phyloP scores from a whole-genome alignment of 92 coral and sea anemone species.

The Pocillopora meandrina region DNA sequence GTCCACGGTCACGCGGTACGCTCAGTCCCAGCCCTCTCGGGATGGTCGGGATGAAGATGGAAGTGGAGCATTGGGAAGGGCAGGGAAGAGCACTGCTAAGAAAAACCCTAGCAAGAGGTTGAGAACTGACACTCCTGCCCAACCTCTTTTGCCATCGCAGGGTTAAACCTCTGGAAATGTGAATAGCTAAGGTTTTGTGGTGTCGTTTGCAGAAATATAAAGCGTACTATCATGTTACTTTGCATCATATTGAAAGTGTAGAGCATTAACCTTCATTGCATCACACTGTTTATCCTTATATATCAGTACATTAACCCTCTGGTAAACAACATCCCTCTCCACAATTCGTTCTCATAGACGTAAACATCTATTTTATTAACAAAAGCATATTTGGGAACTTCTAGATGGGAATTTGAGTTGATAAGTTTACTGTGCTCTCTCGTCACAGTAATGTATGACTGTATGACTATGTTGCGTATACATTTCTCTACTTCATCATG shows the following conservation, averaged over 20 bases:
- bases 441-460: no score
- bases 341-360: no score
- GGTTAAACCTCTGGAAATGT: background rate
- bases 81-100: constrained; percentile 60
- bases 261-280: background rate
- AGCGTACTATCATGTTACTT: background rate
- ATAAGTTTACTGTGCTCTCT: no score
- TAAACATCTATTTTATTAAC: no score
- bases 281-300: no score
- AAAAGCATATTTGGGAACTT: no score
- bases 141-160: constrained; percentile 50
- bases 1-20: constrained; percentile 96
- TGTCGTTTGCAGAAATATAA: background rate
- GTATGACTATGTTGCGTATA: no score
- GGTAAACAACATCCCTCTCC: no score
- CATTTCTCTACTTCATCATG: no score
- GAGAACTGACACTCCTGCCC: constrained; percentile 65
- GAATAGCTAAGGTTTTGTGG: background rate
- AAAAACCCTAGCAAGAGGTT: constrained; percentile 68
- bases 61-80: constrained; percentile 43
- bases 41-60: constrained; percentile 64
- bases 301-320: no score
- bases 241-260: background rate
- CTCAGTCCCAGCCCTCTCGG: constrained; percentile 81
- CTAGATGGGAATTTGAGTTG: no score